Evolutionary conservation across 2,113 vertebrate species (phyloP).

Genomic region (Tetrax tetrax): DNA sequence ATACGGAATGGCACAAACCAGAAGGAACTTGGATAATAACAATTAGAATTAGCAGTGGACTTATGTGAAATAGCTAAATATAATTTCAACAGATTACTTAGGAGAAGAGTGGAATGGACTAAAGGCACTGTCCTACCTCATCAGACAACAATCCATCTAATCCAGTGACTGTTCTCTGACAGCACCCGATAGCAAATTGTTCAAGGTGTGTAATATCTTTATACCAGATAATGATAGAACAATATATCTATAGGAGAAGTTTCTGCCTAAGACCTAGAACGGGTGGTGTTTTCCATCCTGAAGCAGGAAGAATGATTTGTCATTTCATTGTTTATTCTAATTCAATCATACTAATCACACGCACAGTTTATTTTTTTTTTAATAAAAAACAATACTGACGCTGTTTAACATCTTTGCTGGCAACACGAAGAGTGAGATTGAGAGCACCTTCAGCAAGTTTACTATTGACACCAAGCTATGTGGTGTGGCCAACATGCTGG

Average conservation of each 20-base stretch:
- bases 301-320: neutral
- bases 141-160: neutral
- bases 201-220: neutral
- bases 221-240: neutral
- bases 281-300: neutral
- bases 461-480: too few relatives aligned
- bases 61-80: neutral
- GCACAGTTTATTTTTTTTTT: too few relatives aligned
- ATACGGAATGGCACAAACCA: neutral
- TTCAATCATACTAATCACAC: neutral
- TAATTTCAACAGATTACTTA: neutral
- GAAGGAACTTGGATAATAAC: neutral
- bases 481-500: too few relatives aligned
- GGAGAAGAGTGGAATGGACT: neutral
- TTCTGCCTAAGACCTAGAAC: neutral
- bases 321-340: neutral
- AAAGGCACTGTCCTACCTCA: neutral
- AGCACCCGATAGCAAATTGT: neutral
- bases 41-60: neutral
- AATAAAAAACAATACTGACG: too few relatives aligned
- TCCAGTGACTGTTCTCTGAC: neutral
- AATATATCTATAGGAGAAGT: neutral
- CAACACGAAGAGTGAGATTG: too few relatives aligned
- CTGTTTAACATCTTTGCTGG: too few relatives aligned
- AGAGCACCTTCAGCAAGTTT: too few relatives aligned